These are phyloP conservation scores for Teleiodes luculella DNA, from an alignment of 2,888 invertebrate species.

Conservation along the genomic window DNA sequence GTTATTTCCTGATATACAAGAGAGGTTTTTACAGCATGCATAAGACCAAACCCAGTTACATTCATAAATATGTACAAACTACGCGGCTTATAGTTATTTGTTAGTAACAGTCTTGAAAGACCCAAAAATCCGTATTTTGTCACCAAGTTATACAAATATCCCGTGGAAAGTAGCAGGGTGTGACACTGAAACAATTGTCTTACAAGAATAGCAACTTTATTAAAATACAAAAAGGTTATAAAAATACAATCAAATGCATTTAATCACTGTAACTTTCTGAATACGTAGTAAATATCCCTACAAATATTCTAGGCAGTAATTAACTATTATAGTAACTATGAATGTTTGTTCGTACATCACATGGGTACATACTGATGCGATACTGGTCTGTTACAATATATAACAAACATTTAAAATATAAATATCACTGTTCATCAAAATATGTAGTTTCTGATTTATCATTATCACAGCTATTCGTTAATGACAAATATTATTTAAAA, in stretches of 20 bases:
- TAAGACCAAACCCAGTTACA: slow-evolving; percentile 16
- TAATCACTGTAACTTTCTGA: slow-evolving; percentile 71
- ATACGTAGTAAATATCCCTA: slow-evolving; percentile 48
- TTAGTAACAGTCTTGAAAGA: slow-evolving; percentile 1
- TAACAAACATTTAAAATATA: not conserved
- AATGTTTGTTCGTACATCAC: slow-evolving; percentile 44
- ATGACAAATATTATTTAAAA: too few relatives aligned
- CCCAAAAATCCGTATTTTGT: not conserved
- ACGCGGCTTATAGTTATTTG: not conserved
- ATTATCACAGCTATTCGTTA: not conserved
- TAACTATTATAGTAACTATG: slow-evolving; percentile 37
- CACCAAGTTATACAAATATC: not conserved
- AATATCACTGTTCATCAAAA: slow-evolving; percentile 8
- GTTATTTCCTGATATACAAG: not conserved
- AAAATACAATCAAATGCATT: slow-evolving; percentile 78
- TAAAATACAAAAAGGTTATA: slow-evolving; percentile 77
- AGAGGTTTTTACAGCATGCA: not conserved
- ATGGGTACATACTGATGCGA: slow-evolving; percentile 33
- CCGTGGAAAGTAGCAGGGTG: not conserved
- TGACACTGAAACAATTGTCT: slow-evolving; percentile 20
- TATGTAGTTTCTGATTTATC: slow-evolving; percentile 9
- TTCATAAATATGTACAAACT: slow-evolving; percentile 2
- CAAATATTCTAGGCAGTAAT: slow-evolving; percentile 60
- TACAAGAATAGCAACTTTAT: slow-evolving; percentile 78
- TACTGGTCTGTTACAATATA: slow-evolving; percentile 21